Conservation (phyloP, 2,797 vertebrate genomes). For the Epinephelus malabaricus region DNA sequence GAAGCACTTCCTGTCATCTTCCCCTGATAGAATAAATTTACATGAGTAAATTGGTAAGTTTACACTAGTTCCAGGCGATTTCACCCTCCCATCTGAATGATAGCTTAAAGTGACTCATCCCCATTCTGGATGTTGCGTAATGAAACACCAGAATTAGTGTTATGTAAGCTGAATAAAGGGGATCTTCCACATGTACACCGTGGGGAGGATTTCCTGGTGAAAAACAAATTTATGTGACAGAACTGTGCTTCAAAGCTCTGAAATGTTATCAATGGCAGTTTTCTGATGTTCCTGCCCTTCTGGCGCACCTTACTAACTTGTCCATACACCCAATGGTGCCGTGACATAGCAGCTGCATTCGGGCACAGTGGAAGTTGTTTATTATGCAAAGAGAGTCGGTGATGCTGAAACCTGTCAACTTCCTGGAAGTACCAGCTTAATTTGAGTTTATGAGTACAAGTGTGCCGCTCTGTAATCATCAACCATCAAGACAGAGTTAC, state of each 20-base stretch:
- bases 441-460: background rate
- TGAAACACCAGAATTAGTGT: constrained; percentile 41
- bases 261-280: constrained; percentile 3
- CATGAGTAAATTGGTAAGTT: background rate
- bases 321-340: background rate
- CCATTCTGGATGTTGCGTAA: constrained; percentile 32
- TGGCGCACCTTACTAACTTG: background rate
- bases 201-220: constrained; percentile 17
- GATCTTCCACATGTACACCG: constrained; percentile 10
- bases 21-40: background rate
- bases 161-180: constrained; percentile 42
- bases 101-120: constrained; percentile 49
- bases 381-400: background rate
- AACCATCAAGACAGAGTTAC: background rate
- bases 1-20: background rate
- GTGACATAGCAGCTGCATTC: constrained; percentile 1
- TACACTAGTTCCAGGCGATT: background rate
- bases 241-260: constrained; percentile 3
- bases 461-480: background rate
- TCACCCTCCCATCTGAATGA: background rate
- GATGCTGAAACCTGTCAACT: background rate
- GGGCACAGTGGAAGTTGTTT: background rate
- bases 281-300: background rate
- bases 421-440: background rate
- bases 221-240: constrained; percentile 22